phyloP scores from a whole-genome alignment of 2,797 vertebrate species.

The Eulemur coronatus region DNA sequence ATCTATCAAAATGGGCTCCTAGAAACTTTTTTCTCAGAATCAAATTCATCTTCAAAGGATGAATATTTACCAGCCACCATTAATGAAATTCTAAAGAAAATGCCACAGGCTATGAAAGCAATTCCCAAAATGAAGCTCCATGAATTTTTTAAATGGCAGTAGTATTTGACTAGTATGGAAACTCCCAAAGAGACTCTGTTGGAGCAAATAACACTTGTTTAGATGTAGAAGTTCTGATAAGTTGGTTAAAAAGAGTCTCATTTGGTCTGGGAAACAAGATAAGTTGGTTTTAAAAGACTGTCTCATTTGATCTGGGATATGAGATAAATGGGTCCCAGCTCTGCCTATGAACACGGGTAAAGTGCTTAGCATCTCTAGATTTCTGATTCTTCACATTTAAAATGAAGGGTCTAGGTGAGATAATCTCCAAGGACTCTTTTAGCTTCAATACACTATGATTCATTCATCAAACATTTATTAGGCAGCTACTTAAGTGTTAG shows the following conservation, averaged over 20 bases:
- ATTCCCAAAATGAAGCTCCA: conserved; percentile 47
- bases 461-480: conserved; percentile 51
- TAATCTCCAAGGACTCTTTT: conserved; percentile 48
- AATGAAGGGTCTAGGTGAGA: conserved; percentile 47
- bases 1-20: conserved; percentile 32
- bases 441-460: conserved; percentile 14
- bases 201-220: conserved; percentile 46
- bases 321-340: conserved; percentile 21
- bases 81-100: conserved; percentile 43
- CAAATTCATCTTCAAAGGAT: conserved; percentile 44
- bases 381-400: conserved; percentile 54
- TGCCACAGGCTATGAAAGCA: conserved; percentile 17
- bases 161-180: background rate
- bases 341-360: background rate
- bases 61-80: conserved; percentile 51
- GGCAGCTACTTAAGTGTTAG: background rate
- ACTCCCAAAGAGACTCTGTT: conserved; percentile 20
- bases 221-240: conserved; percentile 55
- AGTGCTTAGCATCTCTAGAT: background rate
- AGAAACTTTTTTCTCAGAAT: conserved; percentile 56
- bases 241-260: conserved; percentile 28
- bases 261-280: background rate
- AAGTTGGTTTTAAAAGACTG: conserved; percentile 43
- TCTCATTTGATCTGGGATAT: conserved; percentile 6
- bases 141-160: conserved; percentile 47